Evolutionary conservation across 2,113 vertebrate genomes (phyloP), one percentile per base, ranked within the genome.

Genomic region (Sphaerodactylus townsendi): DNA sequence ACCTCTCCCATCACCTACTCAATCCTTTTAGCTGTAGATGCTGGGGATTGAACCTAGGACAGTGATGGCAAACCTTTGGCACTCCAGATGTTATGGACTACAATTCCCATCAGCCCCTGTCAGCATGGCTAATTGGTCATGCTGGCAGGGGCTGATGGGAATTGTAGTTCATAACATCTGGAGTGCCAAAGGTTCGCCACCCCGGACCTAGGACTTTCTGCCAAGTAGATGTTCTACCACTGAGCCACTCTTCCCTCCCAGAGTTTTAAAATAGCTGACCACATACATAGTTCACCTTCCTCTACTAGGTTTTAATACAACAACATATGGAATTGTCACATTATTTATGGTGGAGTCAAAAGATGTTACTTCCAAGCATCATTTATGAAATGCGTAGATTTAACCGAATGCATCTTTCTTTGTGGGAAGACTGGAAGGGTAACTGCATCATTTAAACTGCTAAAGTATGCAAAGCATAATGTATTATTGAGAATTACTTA

Each of bases 381-480:
- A 56, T 28, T 70, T 77, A 77, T 37, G 10, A 56, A 15, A n/a
- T 79, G 30, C 13, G 69, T 83, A 35, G 39, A 11, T 50, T 85
- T 28, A 39, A 37, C 44, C 30, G 2, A 48, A 79, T 0, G 1
- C 1, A 11, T 77, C 48, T 85, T 66, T 13, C 48, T 44, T 73
- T 25, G 6, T 64, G 21, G 77, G 28, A 53, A 30, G 2, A 3
- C 39, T 5, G 6, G 64, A 79, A 28, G 33, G 65, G 35, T 79
- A 83, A 82, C 85, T 59, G n/a, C 62, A 50, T 5, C 28, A 85
- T 39, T 44, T 37, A 65, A 41, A 28, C 10, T 48, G 9, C 14
- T 85, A 65, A 89, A 83, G 56, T 71, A 56, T 17, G 81, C 78
- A 1, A 79, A 71, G 23, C 33, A 66, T 14, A 21, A 4, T 66